Base-by-base conservation (phyloP, 2,113 vertebrate genomes). In the Varanus komodoensis region DNA sequence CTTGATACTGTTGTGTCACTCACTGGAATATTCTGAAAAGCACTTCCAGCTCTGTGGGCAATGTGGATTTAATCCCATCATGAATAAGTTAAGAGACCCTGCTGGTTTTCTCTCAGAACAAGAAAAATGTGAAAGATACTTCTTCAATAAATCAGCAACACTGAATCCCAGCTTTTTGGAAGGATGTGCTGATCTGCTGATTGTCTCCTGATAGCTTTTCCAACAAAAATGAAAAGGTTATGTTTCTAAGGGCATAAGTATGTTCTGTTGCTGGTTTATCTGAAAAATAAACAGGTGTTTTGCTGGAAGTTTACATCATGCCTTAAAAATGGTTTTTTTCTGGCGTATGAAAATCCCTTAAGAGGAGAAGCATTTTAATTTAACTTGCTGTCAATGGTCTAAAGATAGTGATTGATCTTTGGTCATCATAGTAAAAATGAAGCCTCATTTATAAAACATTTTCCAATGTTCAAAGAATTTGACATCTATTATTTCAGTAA, bases 41-140 rank as follows among this genome's bases (percentile, higher is more conserved):
- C 7, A 1, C 89, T 95, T 93, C 74, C 81, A 69, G 61, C 87
- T 84, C 52, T 32, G 34, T 82, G 82, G 29, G 80, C 90, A 90
- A 87, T 17, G 38, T 86, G 32, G 0, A 0, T 79, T 14, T 90
- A 50, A 84, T 84, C 89, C 6, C 32, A 57, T 1, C 74, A 75
- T 50, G 67, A 57, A 83, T 84, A 89, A 77, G 34, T 8, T n/a
- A 83, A 93, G 74, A 8, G 82, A 89, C 88, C 23, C 2, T 86
- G 75, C 69, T 54, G 81, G 14, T 50, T 82, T 86, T 89, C 44
- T 92, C 7, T 23, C 87, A 29, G 90, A 85, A 5, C 44, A 88
- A 17, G 89, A 50, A 38, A 6, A 32, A 44, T 93, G 78, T 92
- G 90, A 71, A 17, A 87, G 73, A 64, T 57, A 8, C 9, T 92